These are phyloP conservation scores for Lepidurus couesii DNA, from an alignment of 1,140 invertebrate genomes.

Conservation along the genomic window DNA sequence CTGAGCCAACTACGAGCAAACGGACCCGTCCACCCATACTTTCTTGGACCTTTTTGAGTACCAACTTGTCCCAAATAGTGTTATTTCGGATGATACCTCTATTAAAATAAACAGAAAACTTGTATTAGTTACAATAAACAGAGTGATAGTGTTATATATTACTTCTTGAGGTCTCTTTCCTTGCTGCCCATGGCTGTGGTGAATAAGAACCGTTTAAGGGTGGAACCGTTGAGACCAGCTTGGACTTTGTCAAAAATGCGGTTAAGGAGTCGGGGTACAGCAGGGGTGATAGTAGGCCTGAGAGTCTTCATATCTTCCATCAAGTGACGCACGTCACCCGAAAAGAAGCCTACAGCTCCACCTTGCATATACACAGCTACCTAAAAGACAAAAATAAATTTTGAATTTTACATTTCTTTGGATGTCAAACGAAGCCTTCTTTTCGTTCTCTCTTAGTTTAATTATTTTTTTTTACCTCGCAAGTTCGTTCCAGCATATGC, in stretches of 20 bases:
- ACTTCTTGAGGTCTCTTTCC: slow-evolving; percentile 74
- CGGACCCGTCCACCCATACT: slow-evolving; percentile 84
- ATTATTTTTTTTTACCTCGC: slow-evolving; percentile 52
- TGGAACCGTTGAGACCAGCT: slow-evolving; percentile 65
- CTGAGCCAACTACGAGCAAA: slow-evolving; percentile 90
- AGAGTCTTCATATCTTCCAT: slow-evolving; percentile 87
- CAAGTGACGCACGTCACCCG: slow-evolving; percentile 81
- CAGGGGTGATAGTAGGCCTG: slow-evolving; percentile 87
- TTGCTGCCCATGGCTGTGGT: slow-evolving; percentile 80
- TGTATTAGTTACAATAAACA: neutral
- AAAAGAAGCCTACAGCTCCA: slow-evolving; percentile 87
- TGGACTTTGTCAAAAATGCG: slow-evolving; percentile 85
- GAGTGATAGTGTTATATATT: slow-evolving; percentile 35
- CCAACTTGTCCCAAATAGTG: slow-evolving; percentile 83
- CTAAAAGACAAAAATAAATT: neutral
- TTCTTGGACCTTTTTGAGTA: slow-evolving; percentile 86
- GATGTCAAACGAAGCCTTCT: neutral
- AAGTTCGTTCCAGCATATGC: slow-evolving; percentile 91
- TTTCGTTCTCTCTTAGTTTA: neutral
- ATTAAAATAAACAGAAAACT: slow-evolving; percentile 37
- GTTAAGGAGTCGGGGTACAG: slow-evolving; percentile 89
- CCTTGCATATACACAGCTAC: slow-evolving; percentile 59
- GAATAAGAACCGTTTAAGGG: slow-evolving; percentile 68
- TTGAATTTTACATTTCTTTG: too few relatives aligned
- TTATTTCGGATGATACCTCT: slow-evolving; percentile 77